Conservation (phyloP, 2,797 vertebrate species). For the Enteromius argenteus region DNA sequence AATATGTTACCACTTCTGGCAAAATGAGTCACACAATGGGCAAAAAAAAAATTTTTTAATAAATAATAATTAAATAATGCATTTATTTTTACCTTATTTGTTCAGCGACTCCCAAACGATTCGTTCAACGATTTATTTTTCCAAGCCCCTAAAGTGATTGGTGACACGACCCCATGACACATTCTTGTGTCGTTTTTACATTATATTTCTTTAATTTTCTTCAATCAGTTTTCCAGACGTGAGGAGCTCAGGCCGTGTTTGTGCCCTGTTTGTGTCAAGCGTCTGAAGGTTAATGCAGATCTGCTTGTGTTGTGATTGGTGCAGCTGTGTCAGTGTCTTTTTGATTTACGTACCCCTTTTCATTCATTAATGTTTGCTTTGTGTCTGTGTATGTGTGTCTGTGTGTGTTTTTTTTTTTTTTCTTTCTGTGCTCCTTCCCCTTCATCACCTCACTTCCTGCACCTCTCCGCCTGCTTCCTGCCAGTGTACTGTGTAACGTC, state of each 20-base stretch:
- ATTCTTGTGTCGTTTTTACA: background rate
- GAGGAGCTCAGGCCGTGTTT: background rate
- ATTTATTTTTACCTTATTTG: no score
- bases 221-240: background rate
- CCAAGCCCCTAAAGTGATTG: no score
- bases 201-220: background rate
- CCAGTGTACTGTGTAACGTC: slow-evolving; percentile 99
- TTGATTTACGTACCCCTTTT: slow-evolving; percentile 77
- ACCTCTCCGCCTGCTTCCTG: slow-evolving; percentile 67
- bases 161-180: background rate
- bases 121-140: no score
- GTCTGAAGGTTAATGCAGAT: slow-evolving; percentile 48
- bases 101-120: no score
- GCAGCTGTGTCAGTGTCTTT: slow-evolving; percentile 75
- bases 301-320: slow-evolving; percentile 75
- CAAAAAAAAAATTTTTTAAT: no score
- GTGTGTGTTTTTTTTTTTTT: slow-evolving; percentile 48
- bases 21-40: no score
- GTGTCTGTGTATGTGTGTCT: slow-evolving; percentile 39
- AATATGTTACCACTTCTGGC: background rate
- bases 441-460: slow-evolving; percentile 38
- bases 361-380: slow-evolving; percentile 69
- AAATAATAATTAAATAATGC: no score
- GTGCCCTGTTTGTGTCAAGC: background rate
- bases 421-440: slow-evolving; percentile 72